Base-by-base conservation (phyloP, 2,888 invertebrate genomes). In the Scaptomyza flava region DNA sequence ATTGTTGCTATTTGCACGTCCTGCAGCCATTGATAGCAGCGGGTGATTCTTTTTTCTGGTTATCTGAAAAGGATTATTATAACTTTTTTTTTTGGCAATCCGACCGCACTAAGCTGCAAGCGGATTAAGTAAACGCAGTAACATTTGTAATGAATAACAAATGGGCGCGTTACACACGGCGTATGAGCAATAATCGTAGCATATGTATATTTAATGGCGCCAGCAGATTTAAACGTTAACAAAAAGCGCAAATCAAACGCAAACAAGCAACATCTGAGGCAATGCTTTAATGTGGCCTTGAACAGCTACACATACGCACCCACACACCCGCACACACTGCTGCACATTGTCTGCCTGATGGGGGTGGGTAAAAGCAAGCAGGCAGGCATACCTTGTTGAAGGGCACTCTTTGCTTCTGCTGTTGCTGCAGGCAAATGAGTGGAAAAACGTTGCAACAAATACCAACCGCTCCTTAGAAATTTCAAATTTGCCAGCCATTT, bases 261-360 rank as follows among this genome's bases (percentile, higher is more conserved):
- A 78, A 69, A 72, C 65, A 70, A 67, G 65, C 65, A 67, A 45
- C 45, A 73, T 41, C 43, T 62, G 45, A 41, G 52, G 7, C 14
- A 9, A 54, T 64, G 62, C 79, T 78, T 86, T 78, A 81, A 78
- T 68, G 33, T 68, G 89, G 62, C 87, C 88, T 88, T 84, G 81
- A 83, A 68, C 78, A 76, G 54, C 33, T 61, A 41, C 64, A 41
- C 50, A 38, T 48, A 34, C 56, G 38, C 50, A 27, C 42, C 23
- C 57, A 12, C 48, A 45, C 30, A n/a, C 42, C 47, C 47, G 14
- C 30, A n/a, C 9, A 17, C 52, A 23, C 36, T 27, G 53, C n/a
- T 65, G 45, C 64, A 73, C 82, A 68, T 67, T 85, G 85, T 81
- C 61, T 68, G 65, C 42, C 62, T 63, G 81, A 51, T 62, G 68